Conservation (phyloP, 2,888 invertebrate genomes). For the Sinopyrophorus schimmeli region DNA sequence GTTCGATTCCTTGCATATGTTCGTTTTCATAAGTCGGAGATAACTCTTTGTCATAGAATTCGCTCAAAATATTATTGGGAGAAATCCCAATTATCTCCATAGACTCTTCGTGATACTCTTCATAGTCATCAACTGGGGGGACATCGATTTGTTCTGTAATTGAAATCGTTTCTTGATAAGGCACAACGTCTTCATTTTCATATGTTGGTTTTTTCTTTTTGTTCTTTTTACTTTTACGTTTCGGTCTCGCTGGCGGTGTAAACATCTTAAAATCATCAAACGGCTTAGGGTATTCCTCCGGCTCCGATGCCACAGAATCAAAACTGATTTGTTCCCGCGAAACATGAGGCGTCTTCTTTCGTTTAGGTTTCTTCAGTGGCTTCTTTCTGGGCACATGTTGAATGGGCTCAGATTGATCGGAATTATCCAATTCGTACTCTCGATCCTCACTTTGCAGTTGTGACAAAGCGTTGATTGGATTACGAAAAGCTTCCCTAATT, state of each 20-base stretch:
- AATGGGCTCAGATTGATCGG: constrained; percentile 44
- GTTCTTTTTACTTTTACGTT: constrained; percentile 57
- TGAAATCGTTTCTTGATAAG: constrained; percentile 51
- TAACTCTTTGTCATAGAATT: constrained; percentile 29
- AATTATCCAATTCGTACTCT: constrained; percentile 39
- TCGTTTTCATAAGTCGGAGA: constrained; percentile 49
- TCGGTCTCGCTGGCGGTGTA: constrained; percentile 58
- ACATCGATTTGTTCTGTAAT: constrained; percentile 31
- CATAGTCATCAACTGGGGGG: constrained; percentile 1
- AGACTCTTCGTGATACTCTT: not conserved
- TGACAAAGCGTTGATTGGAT: constrained; percentile 67
- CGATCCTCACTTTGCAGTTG: constrained; percentile 56
- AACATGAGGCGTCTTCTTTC: constrained; percentile 53
- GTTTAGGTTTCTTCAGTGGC: constrained; percentile 52
- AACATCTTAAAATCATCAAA: constrained; percentile 57
- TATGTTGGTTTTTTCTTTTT: constrained; percentile 30
- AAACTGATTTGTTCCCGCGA: constrained; percentile 50
- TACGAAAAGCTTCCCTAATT: constrained; percentile 76
- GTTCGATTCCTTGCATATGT: constrained; percentile 60
- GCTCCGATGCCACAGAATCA: constrained; percentile 45
- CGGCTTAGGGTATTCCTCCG: constrained; percentile 37
- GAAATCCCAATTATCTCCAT: constrained; percentile 20
- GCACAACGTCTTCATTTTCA: constrained; percentile 48
- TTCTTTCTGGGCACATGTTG: constrained; percentile 61
- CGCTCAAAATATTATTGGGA: constrained; percentile 31